Base-by-base conservation (phyloP, 2,113 vertebrate genomes). In the Dipodomys stephensi region DNA sequence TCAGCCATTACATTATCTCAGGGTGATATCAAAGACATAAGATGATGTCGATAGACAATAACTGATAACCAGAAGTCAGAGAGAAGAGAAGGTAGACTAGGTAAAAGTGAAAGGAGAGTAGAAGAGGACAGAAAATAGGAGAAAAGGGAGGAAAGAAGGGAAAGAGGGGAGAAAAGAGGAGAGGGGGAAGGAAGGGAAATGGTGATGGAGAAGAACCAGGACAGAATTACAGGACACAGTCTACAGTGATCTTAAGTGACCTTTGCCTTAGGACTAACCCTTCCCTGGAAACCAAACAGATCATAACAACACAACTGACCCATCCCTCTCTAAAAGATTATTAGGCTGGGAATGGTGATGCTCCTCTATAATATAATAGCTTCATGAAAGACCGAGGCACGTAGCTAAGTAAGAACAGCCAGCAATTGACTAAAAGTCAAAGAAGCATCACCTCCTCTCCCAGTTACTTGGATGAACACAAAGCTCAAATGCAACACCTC, bases 251-350 rank as follows among this genome's bases (percentile, higher is more conserved):
- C 84, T 65, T 32, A 18, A 64, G 87, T 71, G 64, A 65, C 32
- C 23, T 80, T 91, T 91, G 76, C 65, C 87, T 57, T 71, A 13
- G 30, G n/a, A 22, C 19, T 74, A 30, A 20, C 35, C 87, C 60
- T 77, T 89, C 64, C 72, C 80, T 83, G 15, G 53, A 57, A 57
- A 16, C 53, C 53, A 57, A 57, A 57, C 53, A 57, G 53, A 57
- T 57, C 53, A 57, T 57, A 57, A 57, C 53, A 57, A 57, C 15
- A 72, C 44, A 30, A 20, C 30, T 53, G 76, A 81, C n/a, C 87
- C 60, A 72, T 89, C 64, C 72, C 80, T 83, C 53, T 84, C 44
- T 74, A 25, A 78, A 73, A 95, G 28, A 84, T 84, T 49, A 83
- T 35, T 39, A 39, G 57, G 64, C 78, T 68, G 80, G 12, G 39